A percentile compares a stretch with the other conserved stretches of the same genome.
Evolutionary conservation across 2,113 vertebrate genomes (phyloP).

Genomic region (Anthoscopus minutus): DNA sequence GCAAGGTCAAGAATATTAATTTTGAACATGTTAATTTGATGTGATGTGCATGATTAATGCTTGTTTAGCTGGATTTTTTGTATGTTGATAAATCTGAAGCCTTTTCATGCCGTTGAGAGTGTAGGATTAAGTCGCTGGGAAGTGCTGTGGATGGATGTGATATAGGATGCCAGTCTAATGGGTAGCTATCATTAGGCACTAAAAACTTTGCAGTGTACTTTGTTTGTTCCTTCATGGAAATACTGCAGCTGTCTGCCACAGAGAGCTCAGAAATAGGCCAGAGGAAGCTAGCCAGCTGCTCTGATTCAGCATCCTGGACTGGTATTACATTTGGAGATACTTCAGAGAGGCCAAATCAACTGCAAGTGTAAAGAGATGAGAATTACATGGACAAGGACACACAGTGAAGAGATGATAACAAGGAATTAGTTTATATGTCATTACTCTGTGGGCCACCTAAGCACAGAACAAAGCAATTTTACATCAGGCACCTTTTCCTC

Average conservation of each 20-base stretch:
- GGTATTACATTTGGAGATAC: neutral
- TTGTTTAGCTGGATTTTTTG: slow-evolving; percentile 40
- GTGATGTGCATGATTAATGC: slow-evolving; percentile 56
- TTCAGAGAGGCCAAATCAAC: neutral
- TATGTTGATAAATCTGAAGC: slow-evolving; percentile 42
- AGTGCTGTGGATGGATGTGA: neutral
- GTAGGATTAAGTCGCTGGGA: neutral
- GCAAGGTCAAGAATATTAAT: slow-evolving; percentile 73
- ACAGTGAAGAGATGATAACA: neutral
- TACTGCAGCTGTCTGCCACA: neutral
- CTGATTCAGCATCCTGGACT: neutral
- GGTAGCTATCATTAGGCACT: neutral
- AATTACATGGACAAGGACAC: neutral
- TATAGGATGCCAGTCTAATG: neutral
- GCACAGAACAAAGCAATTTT: neutral
- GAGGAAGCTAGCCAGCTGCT: neutral
- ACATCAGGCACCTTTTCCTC: neutral
- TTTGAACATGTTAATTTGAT: slow-evolving; percentile 64
- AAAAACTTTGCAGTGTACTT: neutral
- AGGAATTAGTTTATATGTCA: neutral
- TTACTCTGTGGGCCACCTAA: neutral
- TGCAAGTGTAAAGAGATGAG: neutral
- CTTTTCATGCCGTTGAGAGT: neutral
- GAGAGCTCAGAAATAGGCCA: neutral
- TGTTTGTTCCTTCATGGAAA: neutral